Percentiles rank a stretch among this genome's conserved stretches.
phyloP scores from a whole-genome alignment of 2,888 invertebrate species.

The Acleris sparsana region DNA sequence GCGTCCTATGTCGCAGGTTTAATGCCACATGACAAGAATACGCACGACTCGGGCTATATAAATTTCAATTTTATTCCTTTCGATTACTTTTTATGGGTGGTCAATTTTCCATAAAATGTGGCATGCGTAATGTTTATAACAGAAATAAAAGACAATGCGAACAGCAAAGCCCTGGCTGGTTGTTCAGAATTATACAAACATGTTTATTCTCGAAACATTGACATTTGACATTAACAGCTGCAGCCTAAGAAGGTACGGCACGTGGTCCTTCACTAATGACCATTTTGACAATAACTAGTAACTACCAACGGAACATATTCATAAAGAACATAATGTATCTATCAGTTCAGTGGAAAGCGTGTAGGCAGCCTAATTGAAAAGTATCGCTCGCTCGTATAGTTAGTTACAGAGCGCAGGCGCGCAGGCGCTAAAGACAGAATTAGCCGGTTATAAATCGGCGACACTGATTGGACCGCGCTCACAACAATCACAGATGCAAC shows the following conservation, averaged over 20 bases:
- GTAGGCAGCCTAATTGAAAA: slow-evolving; percentile 19
- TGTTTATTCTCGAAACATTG: too few relatives aligned
- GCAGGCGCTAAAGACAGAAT: slow-evolving; percentile 48
- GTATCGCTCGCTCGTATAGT: slow-evolving; percentile 32
- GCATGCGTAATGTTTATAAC: slow-evolving; percentile 11
- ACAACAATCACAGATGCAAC: slow-evolving; percentile 24
- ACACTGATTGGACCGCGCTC: slow-evolving; percentile 35
- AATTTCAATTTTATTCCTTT: slow-evolving; percentile 30
- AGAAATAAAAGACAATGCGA: not conserved
- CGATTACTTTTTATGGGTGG: slow-evolving; percentile 32
- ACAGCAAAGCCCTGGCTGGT: not conserved
- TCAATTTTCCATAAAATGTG: slow-evolving; percentile 25
- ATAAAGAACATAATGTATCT: not conserved
- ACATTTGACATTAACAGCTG: too few relatives aligned
- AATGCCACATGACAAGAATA: slow-evolving; percentile 18
- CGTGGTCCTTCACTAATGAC: too few relatives aligned
- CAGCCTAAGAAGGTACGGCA: too few relatives aligned
- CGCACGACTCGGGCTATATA: slow-evolving; percentile 11
- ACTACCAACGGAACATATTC: too few relatives aligned
- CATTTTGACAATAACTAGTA: too few relatives aligned
- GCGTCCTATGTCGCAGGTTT: slow-evolving; percentile 13
- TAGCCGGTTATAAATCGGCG: slow-evolving; percentile 55
- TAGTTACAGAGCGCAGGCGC: slow-evolving; percentile 49
- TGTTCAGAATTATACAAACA: too few relatives aligned
- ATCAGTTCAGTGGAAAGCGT: slow-evolving; percentile 11